A percentile compares a stretch with the other conserved stretches of the same genome.
These are phyloP conservation scores for Wiebesia pumilae DNA, from an alignment of 1,140 invertebrate species.

Conservation along the genomic window DNA sequence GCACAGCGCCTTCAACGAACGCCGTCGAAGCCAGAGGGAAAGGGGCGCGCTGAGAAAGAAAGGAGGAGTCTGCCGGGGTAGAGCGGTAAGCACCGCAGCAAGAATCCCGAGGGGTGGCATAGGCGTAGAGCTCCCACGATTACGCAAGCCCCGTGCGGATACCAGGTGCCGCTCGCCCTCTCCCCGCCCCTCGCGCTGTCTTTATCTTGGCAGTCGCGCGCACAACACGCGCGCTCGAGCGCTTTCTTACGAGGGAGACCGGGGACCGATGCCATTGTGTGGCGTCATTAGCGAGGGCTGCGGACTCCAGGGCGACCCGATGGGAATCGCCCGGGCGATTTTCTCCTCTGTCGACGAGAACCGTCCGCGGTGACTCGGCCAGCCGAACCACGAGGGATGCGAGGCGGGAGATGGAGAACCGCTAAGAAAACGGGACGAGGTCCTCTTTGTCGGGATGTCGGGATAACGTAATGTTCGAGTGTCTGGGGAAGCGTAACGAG, in stretches of 20 bases:
- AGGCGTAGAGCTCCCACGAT: constrained; percentile 63
- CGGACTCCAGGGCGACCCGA: not conserved
- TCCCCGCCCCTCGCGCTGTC: not conserved
- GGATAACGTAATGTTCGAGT: too few relatives aligned
- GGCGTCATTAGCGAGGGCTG: not conserved
- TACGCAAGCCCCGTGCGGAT: constrained; percentile 36
- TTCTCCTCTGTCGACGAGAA: not conserved
- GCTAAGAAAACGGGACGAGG: not conserved
- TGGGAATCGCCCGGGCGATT: not conserved
- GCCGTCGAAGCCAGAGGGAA: not conserved
- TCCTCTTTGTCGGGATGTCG: too few relatives aligned
- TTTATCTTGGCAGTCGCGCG: constrained; percentile 13
- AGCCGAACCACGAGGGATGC: too few relatives aligned
- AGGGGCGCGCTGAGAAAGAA: constrained; percentile 26
- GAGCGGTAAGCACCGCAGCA: not conserved
- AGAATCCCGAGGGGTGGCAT: constrained; percentile 52
- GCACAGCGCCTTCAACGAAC: not conserved
- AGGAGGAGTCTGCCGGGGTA: not conserved
- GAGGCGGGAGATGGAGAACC: too few relatives aligned
- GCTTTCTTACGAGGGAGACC: not conserved
- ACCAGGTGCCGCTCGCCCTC: constrained; percentile 56
- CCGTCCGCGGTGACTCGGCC: not conserved
- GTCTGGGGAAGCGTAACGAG: too few relatives aligned
- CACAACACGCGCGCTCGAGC: not conserved
- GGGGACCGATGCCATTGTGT: not conserved